Base-by-base conservation (phyloP, 1,140 invertebrate genomes). In the Physella acuta region DNA sequence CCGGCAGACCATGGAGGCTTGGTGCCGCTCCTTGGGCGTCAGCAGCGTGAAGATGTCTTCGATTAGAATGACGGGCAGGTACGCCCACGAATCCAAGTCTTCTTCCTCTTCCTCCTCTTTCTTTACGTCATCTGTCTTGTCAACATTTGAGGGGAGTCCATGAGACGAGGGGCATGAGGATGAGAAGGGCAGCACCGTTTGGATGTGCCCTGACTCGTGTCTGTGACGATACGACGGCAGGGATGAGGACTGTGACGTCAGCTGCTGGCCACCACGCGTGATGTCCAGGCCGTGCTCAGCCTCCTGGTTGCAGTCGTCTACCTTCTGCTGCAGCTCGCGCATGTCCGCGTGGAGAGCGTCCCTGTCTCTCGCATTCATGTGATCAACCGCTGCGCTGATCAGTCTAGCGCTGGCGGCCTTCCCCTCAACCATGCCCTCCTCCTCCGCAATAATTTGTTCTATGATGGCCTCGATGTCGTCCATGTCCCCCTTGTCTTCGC, bases 21-120 rank as follows among this genome's bases (percentile, higher is more conserved):
- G 89, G 77, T 92, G 92, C 17, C 90, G 86, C 73, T 92, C 88
- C 36, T 88, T 87, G 24, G 91, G 89, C 0, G 84, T 87, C 17
- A 94, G 82, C 77, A 91, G 88, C 0, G 88, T 86, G 78, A 92
- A 93, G 61, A 94, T 89, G 78, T 92, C 86, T 79, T 94, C 93
- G 14, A 94, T 78, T 3, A 93, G 73, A 24, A 94, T 85, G 76
- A 93, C 91, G 0, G 92, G 93, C 30, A 93, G 79, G 59, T 88
- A 83, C 65, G 86, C 86, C 92, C 93, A 94, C 4, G 77, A 72
- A 24, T 69, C 65, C 17, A 72, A 59, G 1, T 77, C 75, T 14
- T 71, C 71, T 4, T 66, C 71, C 3, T 70, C 73, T 26, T 73
- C 71, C 31, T 71, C 72, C 11, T 72, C 64, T 26, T 59, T 52